Evolutionary conservation across 2,113 vertebrate genomes (phyloP).

Genomic region (Chiloscyllium plagiosum): DNA sequence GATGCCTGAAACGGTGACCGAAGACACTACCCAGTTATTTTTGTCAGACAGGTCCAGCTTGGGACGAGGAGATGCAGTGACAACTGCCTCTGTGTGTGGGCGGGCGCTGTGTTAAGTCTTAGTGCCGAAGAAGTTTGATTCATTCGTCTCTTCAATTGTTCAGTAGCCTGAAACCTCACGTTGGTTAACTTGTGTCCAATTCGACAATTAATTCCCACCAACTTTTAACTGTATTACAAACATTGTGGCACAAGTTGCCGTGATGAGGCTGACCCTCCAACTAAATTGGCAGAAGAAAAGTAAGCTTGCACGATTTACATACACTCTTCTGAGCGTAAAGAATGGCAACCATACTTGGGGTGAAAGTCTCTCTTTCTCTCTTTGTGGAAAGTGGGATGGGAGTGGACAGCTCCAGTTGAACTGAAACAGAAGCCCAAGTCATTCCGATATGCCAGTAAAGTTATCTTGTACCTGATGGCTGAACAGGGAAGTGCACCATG

Average conservation of each 20-base stretch:
- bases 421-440: not conserved
- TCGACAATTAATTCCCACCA: not conserved
- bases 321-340: not conserved
- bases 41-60: not conserved
- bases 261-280: not conserved
- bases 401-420: not conserved
- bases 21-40: not conserved
- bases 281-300: not conserved
- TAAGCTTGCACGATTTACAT: not conserved
- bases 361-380: not conserved
- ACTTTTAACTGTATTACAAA: not conserved
- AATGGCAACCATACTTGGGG: not conserved
- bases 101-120: not conserved
- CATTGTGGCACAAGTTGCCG: not conserved
- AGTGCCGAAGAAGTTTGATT: not conserved
- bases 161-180: not conserved
- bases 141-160: not conserved
- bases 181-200: not conserved
- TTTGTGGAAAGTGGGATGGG: not conserved
- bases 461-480: not conserved
- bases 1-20: not conserved
- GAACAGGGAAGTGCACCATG: not conserved
- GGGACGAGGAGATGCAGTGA: not conserved
- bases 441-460: not conserved
- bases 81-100: not conserved